phyloP scores from a whole-genome alignment of 2,888 invertebrate genomes.

The Nowickia ferox region DNA sequence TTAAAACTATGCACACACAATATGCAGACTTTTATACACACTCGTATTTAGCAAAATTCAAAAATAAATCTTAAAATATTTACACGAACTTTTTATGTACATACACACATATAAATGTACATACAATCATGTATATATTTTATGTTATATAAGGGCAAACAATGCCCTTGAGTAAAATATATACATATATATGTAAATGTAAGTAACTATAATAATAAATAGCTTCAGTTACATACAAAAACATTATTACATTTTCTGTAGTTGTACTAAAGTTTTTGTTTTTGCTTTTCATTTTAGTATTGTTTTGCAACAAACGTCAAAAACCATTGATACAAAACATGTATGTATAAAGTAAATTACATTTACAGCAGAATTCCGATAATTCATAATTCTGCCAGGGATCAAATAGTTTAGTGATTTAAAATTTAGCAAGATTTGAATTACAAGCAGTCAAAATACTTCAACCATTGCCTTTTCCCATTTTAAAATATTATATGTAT shows the following conservation, averaged over 20 bases:
- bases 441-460: too few species aligned
- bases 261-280: background rate
- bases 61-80: conserved; percentile 20
- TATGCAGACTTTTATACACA: background rate
- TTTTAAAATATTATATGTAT: too few species aligned
- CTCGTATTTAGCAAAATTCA: conserved; percentile 11
- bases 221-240: conserved; percentile 53
- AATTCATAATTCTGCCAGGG: too few species aligned
- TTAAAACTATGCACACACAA: background rate
- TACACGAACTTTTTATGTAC: conserved; percentile 3
- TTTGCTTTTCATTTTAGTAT: conserved; percentile 4
- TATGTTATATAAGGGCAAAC: conserved; percentile 25
- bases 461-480: too few species aligned
- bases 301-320: conserved; percentile 39
- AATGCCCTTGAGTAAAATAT: conserved; percentile 63
- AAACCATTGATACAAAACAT: too few species aligned
- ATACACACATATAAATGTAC: background rate
- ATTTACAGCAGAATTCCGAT: too few species aligned
- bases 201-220: conserved; percentile 52
- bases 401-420: too few species aligned
- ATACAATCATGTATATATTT: background rate
- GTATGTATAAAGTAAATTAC: too few species aligned
- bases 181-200: conserved; percentile 46
- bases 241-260: conserved; percentile 32
- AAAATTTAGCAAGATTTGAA: too few species aligned